phyloP scores from a whole-genome alignment of 2,113 vertebrate genomes.

The Sorex fumeus region DNA sequence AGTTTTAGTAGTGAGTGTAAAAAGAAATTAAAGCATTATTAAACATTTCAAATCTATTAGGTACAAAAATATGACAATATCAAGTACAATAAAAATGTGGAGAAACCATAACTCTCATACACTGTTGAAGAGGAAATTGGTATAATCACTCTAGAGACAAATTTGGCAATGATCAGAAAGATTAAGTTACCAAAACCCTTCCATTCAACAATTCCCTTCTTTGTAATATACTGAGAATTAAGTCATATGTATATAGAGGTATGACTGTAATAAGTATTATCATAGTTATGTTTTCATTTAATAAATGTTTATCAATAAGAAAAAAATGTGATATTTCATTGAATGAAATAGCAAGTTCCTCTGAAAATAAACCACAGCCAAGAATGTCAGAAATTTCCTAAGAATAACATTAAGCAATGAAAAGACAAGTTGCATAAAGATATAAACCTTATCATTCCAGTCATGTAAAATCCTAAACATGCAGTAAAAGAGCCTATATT shows the following conservation, averaged over 20 bases:
- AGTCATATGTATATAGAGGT: not conserved
- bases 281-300: not conserved
- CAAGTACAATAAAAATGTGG: not conserved
- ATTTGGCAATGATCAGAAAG: not conserved
- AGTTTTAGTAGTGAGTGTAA: not conserved
- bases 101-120: not conserved
- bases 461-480: not conserved
- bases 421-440: not conserved
- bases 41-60: not conserved
- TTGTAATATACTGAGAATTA: not conserved
- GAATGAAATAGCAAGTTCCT: slow-evolving; percentile 31
- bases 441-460: not conserved
- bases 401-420: not conserved
- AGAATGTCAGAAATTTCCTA: not conserved
- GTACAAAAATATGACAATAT: not conserved
- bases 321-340: not conserved
- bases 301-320: slow-evolving; percentile 1
- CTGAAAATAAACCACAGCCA: slow-evolving; percentile 19
- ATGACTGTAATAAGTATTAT: not conserved
- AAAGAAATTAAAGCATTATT: slow-evolving; percentile 4
- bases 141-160: not conserved
- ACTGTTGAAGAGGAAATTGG: not conserved
- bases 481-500: not conserved
- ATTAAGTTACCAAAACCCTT: not conserved
- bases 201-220: not conserved